Base-by-base conservation (phyloP, 2,113 vertebrate species). In the Oreochromis niloticus region DNA sequence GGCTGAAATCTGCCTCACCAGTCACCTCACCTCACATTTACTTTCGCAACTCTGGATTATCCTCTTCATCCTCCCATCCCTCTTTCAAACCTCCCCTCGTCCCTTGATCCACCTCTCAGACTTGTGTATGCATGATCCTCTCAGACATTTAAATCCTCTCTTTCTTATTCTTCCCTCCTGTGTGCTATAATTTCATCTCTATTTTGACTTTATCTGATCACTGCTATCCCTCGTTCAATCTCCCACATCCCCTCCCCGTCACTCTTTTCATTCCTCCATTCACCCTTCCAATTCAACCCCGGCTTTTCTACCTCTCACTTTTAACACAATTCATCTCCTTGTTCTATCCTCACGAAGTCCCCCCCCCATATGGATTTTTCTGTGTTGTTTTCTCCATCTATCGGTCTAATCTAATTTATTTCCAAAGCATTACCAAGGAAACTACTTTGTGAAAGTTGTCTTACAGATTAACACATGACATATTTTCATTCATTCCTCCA, bases 161-260 rank as follows among this genome's bases (percentile, higher is more conserved):
- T 83, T 87, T 55, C 52, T 87, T 48, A 85, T 81, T 80, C 46
- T 75, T 36, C 81, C 79, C 81, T 30, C 19, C 66, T 61, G 22
- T 43, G 4, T 88, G 87, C 19, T 34, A 24, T 82, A 87, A 90
- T 84, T 92, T 59, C 80, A 88, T 89, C 80, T 87, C 85, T 83
- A 36, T 90, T 92, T 86, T 59, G 57, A 68, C 85, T 78, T 91
- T 85, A 87, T 90, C 86, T 92, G 89, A 91, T 95, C 85, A 39
- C 17, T 4, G 13, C 80, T 36, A 85, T 89, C 88, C 87, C 41
- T 57, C 10, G 81, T 86, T 84, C 63, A 68, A 32, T 81, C 88
- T 81, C 55, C 79, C 82, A 90, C 41, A 92, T 92, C 84, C 85
- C 82, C 41, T 36, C n/a, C n/a, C 80, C 78, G 30, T 34, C 68